Base-by-base conservation (phyloP, 2,888 invertebrate species). In the Harmothoe impar region DNA sequence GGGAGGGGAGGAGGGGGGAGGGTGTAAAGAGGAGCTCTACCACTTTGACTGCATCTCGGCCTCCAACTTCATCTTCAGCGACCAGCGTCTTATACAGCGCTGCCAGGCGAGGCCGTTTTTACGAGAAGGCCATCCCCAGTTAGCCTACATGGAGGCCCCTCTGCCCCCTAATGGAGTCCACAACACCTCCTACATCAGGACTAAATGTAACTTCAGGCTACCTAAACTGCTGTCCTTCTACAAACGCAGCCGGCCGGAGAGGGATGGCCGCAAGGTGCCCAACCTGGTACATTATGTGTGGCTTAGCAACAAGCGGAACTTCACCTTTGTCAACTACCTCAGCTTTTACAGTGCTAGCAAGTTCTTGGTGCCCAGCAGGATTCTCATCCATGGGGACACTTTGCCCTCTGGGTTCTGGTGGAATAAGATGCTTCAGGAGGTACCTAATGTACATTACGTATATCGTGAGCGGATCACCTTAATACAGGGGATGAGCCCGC, bases 361-460 rank as follows among this genome's bases (percentile, higher is more conserved):
- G 81, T 81, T 81, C 81, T 25, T 81, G 81, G 20, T 7, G 15
- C 81, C 81, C 0, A 25, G 12, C 33, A 33, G 81, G 35, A 81
- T 81, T 20, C 20, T 81, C 1, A 3, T 81, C n/a, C 81, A 81
- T 35, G 81, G 81, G 5, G 81, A 81, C 20, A n/a, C 17, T 10
- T 17, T 81, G 20, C 81, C 81, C 0, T 17, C 20, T 3, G 81
- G 81, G 3, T 15, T 10, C 23, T 81, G 81, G 81, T 81, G 81
- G 81, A 33, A 35, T 12, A 81, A 35, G 81, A 35, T 81, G 35
- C 23, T 89, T 23, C 35, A 43, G 31, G 89, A 89, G 33, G 43
- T 89, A 25, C 72, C 68, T 31, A 89, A 89, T 25, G 29, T 89
- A 23, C 68, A 89, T 68, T 77, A 43, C 23, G 89, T 89, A 43